These are phyloP conservation scores for Apamea crenata DNA, from an alignment of 2,888 invertebrate genomes.

Conservation along the genomic window DNA sequence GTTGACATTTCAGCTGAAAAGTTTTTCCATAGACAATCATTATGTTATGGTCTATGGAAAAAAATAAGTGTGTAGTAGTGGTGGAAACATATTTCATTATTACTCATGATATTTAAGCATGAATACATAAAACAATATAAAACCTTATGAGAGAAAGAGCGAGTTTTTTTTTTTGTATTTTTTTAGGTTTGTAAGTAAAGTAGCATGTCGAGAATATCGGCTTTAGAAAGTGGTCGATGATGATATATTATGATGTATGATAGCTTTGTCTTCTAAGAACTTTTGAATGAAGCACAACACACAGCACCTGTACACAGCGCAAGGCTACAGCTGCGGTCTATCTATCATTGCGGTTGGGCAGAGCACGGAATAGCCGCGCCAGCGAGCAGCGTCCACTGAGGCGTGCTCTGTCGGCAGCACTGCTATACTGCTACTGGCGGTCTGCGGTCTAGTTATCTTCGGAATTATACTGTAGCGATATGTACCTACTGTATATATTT, in stretches of 20 bases:
- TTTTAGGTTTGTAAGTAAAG: neutral
- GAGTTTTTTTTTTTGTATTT: neutral
- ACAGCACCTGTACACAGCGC: neutral
- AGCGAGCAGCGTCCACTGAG: neutral
- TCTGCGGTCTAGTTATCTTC: neutral
- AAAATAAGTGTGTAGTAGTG: neutral
- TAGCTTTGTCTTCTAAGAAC: neutral
- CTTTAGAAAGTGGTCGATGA: neutral
- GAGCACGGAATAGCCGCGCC: neutral
- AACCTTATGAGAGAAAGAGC: neutral
- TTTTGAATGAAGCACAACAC: neutral
- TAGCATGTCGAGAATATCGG: conserved; percentile 2
- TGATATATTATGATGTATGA: neutral
- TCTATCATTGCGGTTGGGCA: neutral
- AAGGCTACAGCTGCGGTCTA: neutral
- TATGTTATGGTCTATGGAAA: neutral
- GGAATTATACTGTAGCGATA: neutral
- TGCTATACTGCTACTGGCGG: neutral
- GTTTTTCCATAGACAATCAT: conserved; percentile 16
- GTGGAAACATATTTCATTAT: neutral
- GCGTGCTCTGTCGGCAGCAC: neutral
- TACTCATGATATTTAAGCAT: neutral
- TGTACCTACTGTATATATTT: too few species aligned
- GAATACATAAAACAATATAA: neutral
- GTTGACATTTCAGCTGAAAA: conserved; percentile 37